These are phyloP conservation scores for Alloscopus bannaensis DNA, from an alignment of 2,888 invertebrate genomes.

Conservation along the genomic window DNA sequence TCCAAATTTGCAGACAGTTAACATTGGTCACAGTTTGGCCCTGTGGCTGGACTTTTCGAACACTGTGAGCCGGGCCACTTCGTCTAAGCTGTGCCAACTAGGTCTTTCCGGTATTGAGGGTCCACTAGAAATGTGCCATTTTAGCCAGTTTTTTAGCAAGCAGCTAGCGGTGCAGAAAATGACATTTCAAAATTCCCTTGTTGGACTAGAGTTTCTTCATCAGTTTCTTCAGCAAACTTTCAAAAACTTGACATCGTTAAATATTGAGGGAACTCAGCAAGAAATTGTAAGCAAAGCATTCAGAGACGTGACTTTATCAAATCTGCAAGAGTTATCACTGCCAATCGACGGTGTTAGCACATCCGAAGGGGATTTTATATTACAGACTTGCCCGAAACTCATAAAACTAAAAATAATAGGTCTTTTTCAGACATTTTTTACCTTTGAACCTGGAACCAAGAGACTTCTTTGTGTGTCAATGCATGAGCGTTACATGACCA, in stretches of 20 bases:
- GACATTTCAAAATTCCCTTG: conserved; percentile 46
- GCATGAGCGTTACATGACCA: conserved; percentile 12
- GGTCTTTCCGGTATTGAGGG: conserved; percentile 37
- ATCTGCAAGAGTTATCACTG: conserved; percentile 37
- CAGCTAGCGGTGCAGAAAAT: neutral
- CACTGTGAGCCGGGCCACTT: neutral
- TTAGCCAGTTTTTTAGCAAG: conserved; percentile 27
- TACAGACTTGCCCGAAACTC: conserved; percentile 43
- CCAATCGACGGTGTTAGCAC: conserved; percentile 58
- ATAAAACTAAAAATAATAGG: conserved; percentile 31
- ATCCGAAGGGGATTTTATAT: conserved; percentile 40
- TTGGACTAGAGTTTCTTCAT: conserved; percentile 36
- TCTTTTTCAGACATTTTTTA: conserved; percentile 44
- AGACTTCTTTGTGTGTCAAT: conserved; percentile 21
- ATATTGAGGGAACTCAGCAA: conserved; percentile 50
- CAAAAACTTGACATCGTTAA: conserved; percentile 21
- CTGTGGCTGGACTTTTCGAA: conserved; percentile 45
- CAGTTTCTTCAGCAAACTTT: conserved; percentile 29
- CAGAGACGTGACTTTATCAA: conserved; percentile 21
- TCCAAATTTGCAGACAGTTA: conserved; percentile 37
- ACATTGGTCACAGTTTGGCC: conserved; percentile 42
- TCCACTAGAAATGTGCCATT: conserved; percentile 33
- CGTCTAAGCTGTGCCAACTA: conserved; percentile 31
- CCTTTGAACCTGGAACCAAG: conserved; percentile 12
- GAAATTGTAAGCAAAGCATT: conserved; percentile 58